Evolutionary conservation across 2,113 vertebrate species (phyloP).

Genomic region (Nematolebias whitei): DNA sequence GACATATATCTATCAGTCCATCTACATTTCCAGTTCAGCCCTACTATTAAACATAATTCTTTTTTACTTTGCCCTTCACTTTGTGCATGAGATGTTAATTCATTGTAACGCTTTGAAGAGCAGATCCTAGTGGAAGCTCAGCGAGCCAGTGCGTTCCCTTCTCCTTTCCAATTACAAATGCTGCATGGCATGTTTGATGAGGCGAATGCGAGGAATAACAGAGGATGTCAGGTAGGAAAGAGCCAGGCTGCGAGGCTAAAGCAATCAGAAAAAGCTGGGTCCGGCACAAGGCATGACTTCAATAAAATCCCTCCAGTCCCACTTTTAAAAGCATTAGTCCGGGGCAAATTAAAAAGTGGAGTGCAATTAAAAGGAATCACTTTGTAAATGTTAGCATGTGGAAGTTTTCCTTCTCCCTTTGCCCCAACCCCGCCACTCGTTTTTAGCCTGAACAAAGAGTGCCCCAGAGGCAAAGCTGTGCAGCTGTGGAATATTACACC

Average conservation of each 20-base stretch:
- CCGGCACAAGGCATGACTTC: slow-evolving; percentile 78
- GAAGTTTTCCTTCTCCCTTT: slow-evolving; percentile 77
- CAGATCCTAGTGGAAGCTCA: slow-evolving; percentile 53
- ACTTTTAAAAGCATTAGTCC: slow-evolving; percentile 85
- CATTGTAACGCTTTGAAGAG: slow-evolving; percentile 65
- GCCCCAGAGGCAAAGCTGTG: slow-evolving; percentile 70
- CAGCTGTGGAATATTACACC: slow-evolving; percentile 84
- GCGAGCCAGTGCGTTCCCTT: slow-evolving; percentile 43
- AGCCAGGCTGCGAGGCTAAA: slow-evolving; percentile 60
- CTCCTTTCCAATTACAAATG: slow-evolving; percentile 53
- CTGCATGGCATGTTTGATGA: slow-evolving; percentile 76
- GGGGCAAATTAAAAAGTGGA: slow-evolving; percentile 85
- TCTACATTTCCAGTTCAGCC: slow-evolving; percentile 48
- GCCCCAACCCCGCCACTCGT: slow-evolving; percentile 42
- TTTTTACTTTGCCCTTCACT: slow-evolving; percentile 45
- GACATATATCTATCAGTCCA: slow-evolving; percentile 51
- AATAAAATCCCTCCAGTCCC: slow-evolving; percentile 81
- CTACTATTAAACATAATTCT: slow-evolving; percentile 54
- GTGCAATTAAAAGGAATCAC: slow-evolving; percentile 87
- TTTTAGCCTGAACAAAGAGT: slow-evolving; percentile 79
- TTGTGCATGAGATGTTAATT: slow-evolving; percentile 46
- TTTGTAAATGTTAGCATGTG: slow-evolving; percentile 89
- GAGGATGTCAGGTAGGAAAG: slow-evolving; percentile 76
- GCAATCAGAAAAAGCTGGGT: slow-evolving; percentile 75
- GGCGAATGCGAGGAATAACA: slow-evolving; percentile 66